A percentile compares a stretch with the other conserved stretches of the same genome.
phyloP scores from a whole-genome alignment of 2,797 vertebrate species.

The Rhadinocentrus ornatus region DNA sequence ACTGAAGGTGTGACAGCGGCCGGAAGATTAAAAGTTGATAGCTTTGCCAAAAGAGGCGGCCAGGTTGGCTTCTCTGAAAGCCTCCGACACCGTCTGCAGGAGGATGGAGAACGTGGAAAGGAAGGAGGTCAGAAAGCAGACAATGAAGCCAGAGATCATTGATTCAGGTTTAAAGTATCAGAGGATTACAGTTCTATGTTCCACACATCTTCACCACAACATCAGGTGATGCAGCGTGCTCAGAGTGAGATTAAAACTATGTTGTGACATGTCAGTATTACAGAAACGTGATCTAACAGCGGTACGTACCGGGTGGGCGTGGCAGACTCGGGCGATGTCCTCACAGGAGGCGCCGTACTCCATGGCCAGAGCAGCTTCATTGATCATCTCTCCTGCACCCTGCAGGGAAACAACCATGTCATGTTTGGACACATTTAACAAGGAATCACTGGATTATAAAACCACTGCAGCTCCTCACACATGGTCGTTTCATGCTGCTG shows the following conservation, averaged over 20 bases:
- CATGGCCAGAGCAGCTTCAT: slow-evolving; percentile 96
- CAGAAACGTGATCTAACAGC: background rate
- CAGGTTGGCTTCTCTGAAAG: slow-evolving; percentile 98
- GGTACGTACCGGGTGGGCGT: slow-evolving; percentile 94
- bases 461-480: no score
- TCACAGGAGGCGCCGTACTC: slow-evolving; percentile 98
- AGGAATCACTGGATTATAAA: no score
- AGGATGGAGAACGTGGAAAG: rapidly evolving
- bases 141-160: no score
- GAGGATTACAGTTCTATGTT: no score
- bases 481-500: no score
- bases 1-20: slow-evolving; percentile 44
- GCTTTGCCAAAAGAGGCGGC: slow-evolving; percentile 97
- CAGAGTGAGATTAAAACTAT: no score
- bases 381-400: slow-evolving; percentile 98
- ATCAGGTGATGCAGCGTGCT: no score
- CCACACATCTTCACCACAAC: no score
- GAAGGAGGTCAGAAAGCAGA: background rate
- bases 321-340: slow-evolving; percentile 96
- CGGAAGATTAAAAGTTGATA: slow-evolving; percentile 91
- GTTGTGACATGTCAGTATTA: no score
- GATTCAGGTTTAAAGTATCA: no score
- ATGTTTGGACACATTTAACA: no score
- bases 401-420: slow-evolving; percentile 60
- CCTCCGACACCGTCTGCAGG: slow-evolving; percentile 96